Conservation (phyloP, 2,113 vertebrate genomes). For the Dicentrarchus labrax region DNA sequence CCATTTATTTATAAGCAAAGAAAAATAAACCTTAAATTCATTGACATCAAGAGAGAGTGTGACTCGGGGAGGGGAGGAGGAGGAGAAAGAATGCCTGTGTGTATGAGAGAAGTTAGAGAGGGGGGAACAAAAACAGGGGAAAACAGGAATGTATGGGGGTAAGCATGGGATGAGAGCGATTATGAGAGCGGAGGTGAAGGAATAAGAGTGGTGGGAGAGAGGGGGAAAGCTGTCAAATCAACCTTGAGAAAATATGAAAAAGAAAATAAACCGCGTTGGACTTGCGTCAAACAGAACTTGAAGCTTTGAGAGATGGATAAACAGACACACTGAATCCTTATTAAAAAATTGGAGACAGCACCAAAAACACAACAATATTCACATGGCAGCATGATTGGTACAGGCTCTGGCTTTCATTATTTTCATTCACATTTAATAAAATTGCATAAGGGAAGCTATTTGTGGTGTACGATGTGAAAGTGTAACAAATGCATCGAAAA, state of each 20-base stretch:
- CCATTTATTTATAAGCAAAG: constrained; percentile 77
- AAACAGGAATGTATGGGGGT: constrained; percentile 66
- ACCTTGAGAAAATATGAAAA: constrained; percentile 77
- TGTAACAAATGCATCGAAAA: constrained; percentile 7
- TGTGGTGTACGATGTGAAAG: constrained; percentile 3
- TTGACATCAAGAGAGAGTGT: constrained; percentile 52
- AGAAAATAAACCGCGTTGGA: constrained; percentile 76
- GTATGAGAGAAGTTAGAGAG: constrained; percentile 41
- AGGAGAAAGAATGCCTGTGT: constrained; percentile 29
- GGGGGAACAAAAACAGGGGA: constrained; percentile 46
- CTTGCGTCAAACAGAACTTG: constrained; percentile 64
- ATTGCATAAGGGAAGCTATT: constrained; percentile 32
- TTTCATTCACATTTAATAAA: constrained; percentile 7
- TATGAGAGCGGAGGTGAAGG: constrained; percentile 72
- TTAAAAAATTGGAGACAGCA: constrained; percentile 49
- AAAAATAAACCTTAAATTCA: constrained; percentile 76
- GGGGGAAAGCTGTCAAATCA: constrained; percentile 69
- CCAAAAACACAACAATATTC: constrained; percentile 42
- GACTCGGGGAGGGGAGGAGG: background rate
- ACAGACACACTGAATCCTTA: constrained; percentile 37
- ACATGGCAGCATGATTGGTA: constrained; percentile 24
- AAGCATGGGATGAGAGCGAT: constrained; percentile 68
- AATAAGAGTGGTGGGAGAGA: constrained; percentile 60
- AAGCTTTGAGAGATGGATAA: constrained; percentile 53
- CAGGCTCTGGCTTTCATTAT: constrained; percentile 30